Evolutionary conservation across 1,140 invertebrate species (phyloP).

Genomic region (Myzus persicae): DNA sequence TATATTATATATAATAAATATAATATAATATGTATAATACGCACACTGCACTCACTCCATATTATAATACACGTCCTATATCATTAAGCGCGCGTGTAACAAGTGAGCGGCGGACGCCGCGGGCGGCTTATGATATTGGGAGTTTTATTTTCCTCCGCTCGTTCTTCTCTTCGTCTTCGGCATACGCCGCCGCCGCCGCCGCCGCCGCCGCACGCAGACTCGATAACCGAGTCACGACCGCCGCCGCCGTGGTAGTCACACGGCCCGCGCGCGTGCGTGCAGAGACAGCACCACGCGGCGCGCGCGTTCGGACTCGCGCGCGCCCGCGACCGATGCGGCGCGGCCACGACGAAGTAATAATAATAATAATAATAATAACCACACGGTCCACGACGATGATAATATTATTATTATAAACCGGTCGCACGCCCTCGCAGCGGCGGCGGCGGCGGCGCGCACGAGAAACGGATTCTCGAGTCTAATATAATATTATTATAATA

Average conservation of each 20-base stretch:
- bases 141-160: neutral
- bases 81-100: conserved; percentile 11
- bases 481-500: neutral
- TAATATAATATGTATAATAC: neutral
- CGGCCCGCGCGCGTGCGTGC: neutral
- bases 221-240: conserved; percentile 45
- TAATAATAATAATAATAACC: too few species aligned
- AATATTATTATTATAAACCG: neutral
- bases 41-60: neutral
- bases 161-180: neutral
- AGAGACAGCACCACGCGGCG: neutral
- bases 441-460: neutral
- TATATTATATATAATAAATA: neutral
- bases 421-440: neutral
- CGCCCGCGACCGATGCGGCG: too few species aligned
- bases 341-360: neutral
- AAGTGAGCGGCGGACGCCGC: neutral
- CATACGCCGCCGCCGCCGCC: neutral
- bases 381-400: neutral
- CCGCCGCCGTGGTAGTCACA: neutral
- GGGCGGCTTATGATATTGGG: neutral
- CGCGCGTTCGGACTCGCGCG: too few species aligned
- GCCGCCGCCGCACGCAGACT: conserved; percentile 29
- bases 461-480: neutral
- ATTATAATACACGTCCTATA: neutral